phyloP scores from a whole-genome alignment of 1,140 invertebrate genomes.

The Diorhabda sublineata region DNA sequence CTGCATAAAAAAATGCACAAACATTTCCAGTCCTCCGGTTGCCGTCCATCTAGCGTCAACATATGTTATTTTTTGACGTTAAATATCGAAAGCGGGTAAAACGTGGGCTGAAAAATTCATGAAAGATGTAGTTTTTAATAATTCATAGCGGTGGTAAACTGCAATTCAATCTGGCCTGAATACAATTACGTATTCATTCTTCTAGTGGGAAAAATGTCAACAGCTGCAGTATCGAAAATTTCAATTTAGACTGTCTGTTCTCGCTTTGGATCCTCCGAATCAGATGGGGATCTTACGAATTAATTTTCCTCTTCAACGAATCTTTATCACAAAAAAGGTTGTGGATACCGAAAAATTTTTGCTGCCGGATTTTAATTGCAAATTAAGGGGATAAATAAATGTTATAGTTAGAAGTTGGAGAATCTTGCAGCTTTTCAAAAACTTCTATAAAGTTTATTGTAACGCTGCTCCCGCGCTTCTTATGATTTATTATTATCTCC shows the following conservation, averaged over 20 bases:
- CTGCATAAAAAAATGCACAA: too few relatives aligned
- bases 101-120: not conserved
- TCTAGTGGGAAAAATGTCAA: conserved; percentile 22
- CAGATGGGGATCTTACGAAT: conserved; percentile 12
- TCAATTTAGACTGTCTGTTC: conserved; percentile 18
- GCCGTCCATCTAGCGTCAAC: not conserved
- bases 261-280: conserved; percentile 12
- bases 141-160: conserved; percentile 15
- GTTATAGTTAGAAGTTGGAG: conserved; percentile 15
- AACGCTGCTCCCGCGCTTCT: not conserved
- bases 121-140: conserved; percentile 14
- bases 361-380: conserved; percentile 20
- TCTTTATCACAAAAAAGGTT: conserved; percentile 21
- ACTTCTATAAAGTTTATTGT: conserved; percentile 9
- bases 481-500: conserved; percentile 12
- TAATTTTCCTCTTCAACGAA: conserved; percentile 20
- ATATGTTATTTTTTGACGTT: not conserved
- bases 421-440: conserved; percentile 7
- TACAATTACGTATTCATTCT: conserved; percentile 21
- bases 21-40: not conserved
- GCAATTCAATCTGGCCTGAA: conserved; percentile 15
- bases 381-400: conserved; percentile 18
- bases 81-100: not conserved
- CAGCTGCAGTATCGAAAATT: conserved; percentile 22
- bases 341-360: conserved; percentile 16